A percentile compares a stretch with the other conserved stretches of the same genome.
Conservation (phyloP, 2,113 vertebrate genomes). For the Leucosticte australis region DNA sequence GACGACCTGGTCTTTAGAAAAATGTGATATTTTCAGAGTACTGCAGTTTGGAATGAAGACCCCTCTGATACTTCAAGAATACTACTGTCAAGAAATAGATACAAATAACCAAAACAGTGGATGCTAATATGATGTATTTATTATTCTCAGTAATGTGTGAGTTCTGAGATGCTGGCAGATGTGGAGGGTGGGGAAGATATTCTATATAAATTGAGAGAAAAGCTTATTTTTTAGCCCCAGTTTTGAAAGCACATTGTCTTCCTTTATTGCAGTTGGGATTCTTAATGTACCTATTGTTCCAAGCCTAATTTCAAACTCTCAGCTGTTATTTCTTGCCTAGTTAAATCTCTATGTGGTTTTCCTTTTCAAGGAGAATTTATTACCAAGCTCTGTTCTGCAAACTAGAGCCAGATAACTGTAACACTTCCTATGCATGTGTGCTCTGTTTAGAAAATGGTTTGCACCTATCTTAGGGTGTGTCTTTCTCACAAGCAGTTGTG, state of each 20-base stretch:
- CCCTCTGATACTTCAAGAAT: background rate
- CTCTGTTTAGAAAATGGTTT: background rate
- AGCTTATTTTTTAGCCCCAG: background rate
- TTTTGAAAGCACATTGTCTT: background rate
- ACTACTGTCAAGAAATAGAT: background rate
- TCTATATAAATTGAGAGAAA: background rate
- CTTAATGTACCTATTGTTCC: background rate
- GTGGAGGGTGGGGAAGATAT: background rate
- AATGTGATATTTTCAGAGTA: background rate
- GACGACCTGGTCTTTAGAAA: background rate
- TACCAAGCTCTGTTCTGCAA: background rate
- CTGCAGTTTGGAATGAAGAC: background rate
- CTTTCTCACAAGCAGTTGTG: background rate
- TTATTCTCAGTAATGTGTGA: background rate
- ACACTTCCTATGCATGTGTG: background rate
- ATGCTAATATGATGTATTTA: background rate
- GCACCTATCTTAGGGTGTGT: background rate
- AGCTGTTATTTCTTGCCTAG: background rate
- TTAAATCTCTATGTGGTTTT: background rate
- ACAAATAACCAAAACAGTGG: background rate
- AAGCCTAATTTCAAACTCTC: background rate
- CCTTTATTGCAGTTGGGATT: background rate
- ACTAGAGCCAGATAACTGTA: background rate
- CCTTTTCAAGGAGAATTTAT: background rate
- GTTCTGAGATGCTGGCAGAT: background rate